phyloP scores from a whole-genome alignment of 2,113 vertebrate species.

The Okapia johnstoni region DNA sequence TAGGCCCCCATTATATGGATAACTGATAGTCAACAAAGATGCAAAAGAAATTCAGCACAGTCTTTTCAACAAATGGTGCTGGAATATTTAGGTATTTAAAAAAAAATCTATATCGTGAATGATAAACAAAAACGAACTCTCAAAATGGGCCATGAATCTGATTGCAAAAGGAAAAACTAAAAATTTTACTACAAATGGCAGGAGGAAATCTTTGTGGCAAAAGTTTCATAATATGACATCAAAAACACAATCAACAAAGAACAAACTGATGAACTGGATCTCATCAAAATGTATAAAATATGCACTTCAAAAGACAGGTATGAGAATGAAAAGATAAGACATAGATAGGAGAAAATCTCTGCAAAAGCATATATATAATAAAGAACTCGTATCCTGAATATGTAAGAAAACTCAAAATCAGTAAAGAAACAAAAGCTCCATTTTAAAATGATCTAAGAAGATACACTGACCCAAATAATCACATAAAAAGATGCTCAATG shows the following conservation, averaged over 20 bases:
- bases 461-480: background rate
- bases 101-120: background rate
- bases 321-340: background rate
- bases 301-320: background rate
- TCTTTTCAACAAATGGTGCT: background rate
- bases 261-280: background rate
- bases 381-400: background rate
- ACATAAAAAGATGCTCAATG: background rate
- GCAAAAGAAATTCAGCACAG: background rate
- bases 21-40: background rate
- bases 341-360: background rate
- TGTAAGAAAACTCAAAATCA: background rate
- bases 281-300: background rate
- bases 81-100: background rate
- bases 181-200: background rate
- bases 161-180: background rate
- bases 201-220: background rate
- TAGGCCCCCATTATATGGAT: background rate
- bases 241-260: background rate
- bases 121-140: background rate
- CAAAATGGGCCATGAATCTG: background rate
- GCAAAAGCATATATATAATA: background rate
- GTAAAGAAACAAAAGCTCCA: background rate
- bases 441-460: background rate
- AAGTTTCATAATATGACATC: background rate